Percentiles rank a stretch among this genome's conserved stretches.
Evolutionary conservation across 2,797 vertebrate genomes (phyloP).

Genomic region (Coreius guichenoti): DNA sequence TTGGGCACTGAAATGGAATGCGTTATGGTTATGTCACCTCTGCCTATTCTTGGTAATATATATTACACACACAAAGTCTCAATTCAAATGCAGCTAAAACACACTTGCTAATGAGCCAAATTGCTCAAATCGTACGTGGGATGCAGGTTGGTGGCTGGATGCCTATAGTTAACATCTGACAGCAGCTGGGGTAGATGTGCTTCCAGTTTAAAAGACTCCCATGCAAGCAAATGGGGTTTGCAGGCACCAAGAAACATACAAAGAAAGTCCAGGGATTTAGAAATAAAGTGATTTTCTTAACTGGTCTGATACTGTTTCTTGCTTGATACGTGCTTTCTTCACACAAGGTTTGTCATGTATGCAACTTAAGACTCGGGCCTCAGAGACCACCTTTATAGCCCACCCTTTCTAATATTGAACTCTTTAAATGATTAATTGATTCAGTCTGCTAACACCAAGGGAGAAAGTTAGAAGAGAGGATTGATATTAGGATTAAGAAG

Average conservation of each 20-base stretch:
- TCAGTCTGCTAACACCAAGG: conserved; percentile 65
- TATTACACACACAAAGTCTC: conserved; percentile 41
- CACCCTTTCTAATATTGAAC: conserved; percentile 56
- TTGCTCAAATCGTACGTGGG: conserved; percentile 22
- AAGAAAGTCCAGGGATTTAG: not conserved
- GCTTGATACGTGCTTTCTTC: conserved; percentile 15
- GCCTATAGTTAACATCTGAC: conserved; percentile 28
- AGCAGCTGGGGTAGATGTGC: not conserved
- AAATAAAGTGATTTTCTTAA: conserved; percentile 21
- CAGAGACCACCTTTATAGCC: conserved; percentile 34
- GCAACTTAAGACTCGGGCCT: conserved; percentile 10
- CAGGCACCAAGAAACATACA: conserved; percentile 4
- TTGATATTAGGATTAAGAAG: conserved; percentile 25
- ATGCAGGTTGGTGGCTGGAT: conserved; percentile 32
- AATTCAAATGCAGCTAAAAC: conserved; percentile 41
- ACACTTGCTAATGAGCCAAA: conserved; percentile 41
- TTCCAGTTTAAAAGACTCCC: conserved; percentile 16
- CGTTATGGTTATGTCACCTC: conserved; percentile 47
- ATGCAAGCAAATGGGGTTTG: conserved; percentile 30
- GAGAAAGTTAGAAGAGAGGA: conserved; percentile 37
- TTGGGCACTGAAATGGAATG: not conserved
- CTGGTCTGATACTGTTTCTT: not conserved
- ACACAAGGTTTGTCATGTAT: conserved; percentile 6
- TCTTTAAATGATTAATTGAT: conserved; percentile 70
- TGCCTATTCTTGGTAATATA: conserved; percentile 46